Evolutionary conservation across 2,888 invertebrate genomes (phyloP), one percentile per base, ranked within the genome.

Genomic region (Chesias legatella): DNA sequence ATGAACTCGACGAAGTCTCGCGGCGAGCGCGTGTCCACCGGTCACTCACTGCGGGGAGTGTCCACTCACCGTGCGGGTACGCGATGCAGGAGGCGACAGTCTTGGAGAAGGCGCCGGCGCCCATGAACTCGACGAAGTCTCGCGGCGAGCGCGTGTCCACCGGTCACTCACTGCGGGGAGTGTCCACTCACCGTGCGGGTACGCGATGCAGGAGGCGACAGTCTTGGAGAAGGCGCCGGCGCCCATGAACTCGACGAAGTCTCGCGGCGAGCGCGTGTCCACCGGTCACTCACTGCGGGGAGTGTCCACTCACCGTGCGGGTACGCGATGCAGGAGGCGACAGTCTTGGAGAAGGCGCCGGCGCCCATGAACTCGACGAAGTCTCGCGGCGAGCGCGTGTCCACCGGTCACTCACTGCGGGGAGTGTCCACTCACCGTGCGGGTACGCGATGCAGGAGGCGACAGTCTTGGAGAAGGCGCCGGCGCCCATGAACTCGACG

Each of bases 191-290:
- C 96, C 98, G 79, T 99, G 99, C 34, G 99, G 99, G 90, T 99
- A 99, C 33, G 97, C 96, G 62, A 91, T 90, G 60, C 91, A 91
- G 17, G 91, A 91, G 23, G 99, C 99, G 57, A 97, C 92, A 3
- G 98, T 98, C 89, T 99, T 99, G 31, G 98, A 98, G 65, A 95
- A 92, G 34, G 98, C 98, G 7, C 98, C 99, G 21, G 98, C 98
- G 57, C 93, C 91, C 99, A 97, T 97, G 73, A 96, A 97, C 83
- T 97, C 97, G 24, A 96, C 74, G 82, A 97, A 97, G 85, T 97
- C 96, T 52, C 93, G 89, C 27, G 95, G 93, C 10, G 94, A 92
- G 63, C 94, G 93, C 29, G 92, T 91, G 63, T 94, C 93, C n/a
- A n/a, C n/a, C n/a, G n/a, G n/a, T n/a, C n/a, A n/a, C n/a, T n/a